Conservation (phyloP, 1,140 invertebrate genomes). For the Drosophila nannoptera region DNA sequence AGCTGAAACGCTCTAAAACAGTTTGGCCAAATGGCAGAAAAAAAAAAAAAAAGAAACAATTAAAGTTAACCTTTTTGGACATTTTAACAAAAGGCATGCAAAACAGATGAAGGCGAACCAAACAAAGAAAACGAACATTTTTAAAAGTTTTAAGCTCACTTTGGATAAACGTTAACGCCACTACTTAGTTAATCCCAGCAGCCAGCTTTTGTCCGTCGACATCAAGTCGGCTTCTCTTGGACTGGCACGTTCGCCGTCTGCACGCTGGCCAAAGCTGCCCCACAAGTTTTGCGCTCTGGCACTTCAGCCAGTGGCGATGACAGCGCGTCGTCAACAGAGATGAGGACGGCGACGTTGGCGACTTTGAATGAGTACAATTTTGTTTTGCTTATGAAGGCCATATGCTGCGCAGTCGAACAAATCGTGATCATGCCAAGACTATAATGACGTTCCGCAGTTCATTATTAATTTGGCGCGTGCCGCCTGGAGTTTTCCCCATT, state of each 20-base stretch:
- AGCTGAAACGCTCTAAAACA: conserved; percentile 40
- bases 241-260: background rate
- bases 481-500: conserved; percentile 44
- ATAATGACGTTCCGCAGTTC: conserved; percentile 44
- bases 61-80: conserved; percentile 66
- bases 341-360: background rate
- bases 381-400: conserved; percentile 61
- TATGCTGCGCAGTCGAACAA: conserved; percentile 35
- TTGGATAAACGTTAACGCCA: background rate
- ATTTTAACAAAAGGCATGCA: conserved; percentile 14
- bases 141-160: background rate
- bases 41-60: conserved; percentile 24
- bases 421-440: conserved; percentile 55
- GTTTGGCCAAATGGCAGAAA: conserved; percentile 31
- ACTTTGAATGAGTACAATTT: conserved; percentile 47
- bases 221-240: background rate
- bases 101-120: conserved; percentile 37
- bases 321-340: background rate
- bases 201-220: conserved; percentile 51
- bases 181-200: conserved; percentile 26
- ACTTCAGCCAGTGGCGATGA: background rate
- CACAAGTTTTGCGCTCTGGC: conserved; percentile 50
- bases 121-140: conserved; percentile 10
- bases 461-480: conserved; percentile 59
- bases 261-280: conserved; percentile 30